Base-by-base conservation (phyloP, 2,113 vertebrate genomes). In the Oryzias woworae region DNA sequence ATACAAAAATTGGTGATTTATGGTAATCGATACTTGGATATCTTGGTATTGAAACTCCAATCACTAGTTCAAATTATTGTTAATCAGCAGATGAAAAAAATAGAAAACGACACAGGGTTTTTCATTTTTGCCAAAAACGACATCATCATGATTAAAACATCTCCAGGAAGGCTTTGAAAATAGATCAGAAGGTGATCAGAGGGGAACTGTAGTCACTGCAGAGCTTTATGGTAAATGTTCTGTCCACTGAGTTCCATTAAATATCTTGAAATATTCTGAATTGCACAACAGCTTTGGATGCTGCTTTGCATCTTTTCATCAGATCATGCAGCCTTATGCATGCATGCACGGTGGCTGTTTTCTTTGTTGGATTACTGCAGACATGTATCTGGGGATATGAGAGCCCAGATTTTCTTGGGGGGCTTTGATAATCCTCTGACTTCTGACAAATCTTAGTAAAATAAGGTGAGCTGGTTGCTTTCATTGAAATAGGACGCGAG, bases 341-440 rank as follows among this genome's bases (percentile, higher is more conserved):
- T 75, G 47, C 63, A 67, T 80, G 69, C 54, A 67, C 54, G 22
- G 10, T 50, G 50, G 14, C 20, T 53, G 58, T 31, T 65, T 36
- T 58, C 56, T 63, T 53, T 71, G 50, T 73, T 73, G 77, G 80
- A 89, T 87, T 87, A 83, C 46, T 68, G 60, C 41, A 65, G 56
- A 51, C 60, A 73, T 68, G 70, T 70, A 83, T 83, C 76, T 58
- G 47, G 74, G 75, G 78, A 80, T 73, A 73, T 74, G 65, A 56
- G 56, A 80, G 68, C 59, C 69, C 24, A 77, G 72, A 64, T 69
- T 82, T 80, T 78, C 73, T 12, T 36, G 31, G 68, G 66, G 64
- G 77, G 70, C 65, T 75, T 80, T 64, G 75, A 72, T 91, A 91
- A 90, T 91, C 86, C 88, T 85, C 54, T 78, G 83, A 78, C 81